Percentiles rank a stretch among this genome's conserved stretches.
These are phyloP conservation scores for Orthonychiurus folsomi DNA, from an alignment of 2,888 invertebrate species.

Conservation along the genomic window DNA sequence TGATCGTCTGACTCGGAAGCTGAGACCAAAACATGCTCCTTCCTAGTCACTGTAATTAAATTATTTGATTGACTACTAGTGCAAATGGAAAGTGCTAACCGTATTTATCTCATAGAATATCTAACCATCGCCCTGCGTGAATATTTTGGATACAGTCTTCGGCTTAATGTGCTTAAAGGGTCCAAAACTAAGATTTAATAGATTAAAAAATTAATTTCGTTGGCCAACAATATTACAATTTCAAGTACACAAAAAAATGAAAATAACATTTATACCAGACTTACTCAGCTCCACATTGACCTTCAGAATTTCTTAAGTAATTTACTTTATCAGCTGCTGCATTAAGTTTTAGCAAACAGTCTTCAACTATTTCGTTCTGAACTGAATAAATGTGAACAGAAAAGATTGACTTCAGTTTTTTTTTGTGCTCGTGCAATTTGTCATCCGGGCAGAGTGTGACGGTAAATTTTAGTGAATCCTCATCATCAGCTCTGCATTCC, in stretches of 20 bases:
- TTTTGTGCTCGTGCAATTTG: constrained; percentile 31
- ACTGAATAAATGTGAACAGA: constrained; percentile 47
- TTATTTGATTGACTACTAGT: too few species aligned
- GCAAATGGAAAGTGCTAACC: too few species aligned
- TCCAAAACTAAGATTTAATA: not conserved
- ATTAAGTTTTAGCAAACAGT: not conserved
- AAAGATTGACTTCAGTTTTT: constrained; percentile 43
- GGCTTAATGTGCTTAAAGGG: not conserved
- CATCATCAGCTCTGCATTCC: not conserved
- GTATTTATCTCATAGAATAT: too few species aligned
- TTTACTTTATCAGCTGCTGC: not conserved
- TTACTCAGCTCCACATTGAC: not conserved
- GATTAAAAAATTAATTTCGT: too few species aligned
- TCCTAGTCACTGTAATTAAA: not conserved
- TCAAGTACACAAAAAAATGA: not conserved
- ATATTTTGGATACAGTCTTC: not conserved
- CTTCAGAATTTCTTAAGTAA: not conserved
- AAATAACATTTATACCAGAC: not conserved
- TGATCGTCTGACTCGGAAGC: not conserved
- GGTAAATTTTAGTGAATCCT: not conserved
- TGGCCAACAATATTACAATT: not conserved
- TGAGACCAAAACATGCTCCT: not conserved
- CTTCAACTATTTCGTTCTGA: constrained; percentile 10
- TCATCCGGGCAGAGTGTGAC: not conserved
- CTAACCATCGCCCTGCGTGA: not conserved